A percentile compares a stretch with the other conserved stretches of the same genome.
Evolutionary conservation across 2,113 vertebrate genomes (phyloP).

Genomic region (Eublepharis macularius): DNA sequence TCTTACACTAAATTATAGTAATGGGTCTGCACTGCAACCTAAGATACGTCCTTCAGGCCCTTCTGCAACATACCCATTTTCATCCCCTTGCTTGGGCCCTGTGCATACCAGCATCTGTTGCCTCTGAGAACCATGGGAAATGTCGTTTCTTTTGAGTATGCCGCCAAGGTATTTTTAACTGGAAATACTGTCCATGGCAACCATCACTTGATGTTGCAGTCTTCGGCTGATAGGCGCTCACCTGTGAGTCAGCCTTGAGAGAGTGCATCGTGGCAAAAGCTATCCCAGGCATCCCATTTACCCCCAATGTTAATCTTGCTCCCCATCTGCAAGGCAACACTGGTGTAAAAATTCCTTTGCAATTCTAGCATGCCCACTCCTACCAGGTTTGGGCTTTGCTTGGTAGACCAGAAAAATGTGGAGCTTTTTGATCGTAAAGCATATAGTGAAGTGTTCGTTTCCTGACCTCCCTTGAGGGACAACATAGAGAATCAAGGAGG

Average conservation of each 20-base stretch:
- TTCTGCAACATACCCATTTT: too few species aligned
- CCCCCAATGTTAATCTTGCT: not conserved
- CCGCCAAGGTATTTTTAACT: too few species aligned
- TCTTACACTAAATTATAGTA: too few species aligned
- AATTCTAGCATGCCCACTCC: not conserved
- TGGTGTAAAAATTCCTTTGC: not conserved
- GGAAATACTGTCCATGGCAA: too few species aligned
- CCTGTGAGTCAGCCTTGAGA: not conserved
- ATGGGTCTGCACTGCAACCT: too few species aligned
- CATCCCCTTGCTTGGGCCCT: too few species aligned
- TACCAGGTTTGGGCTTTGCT: not conserved
- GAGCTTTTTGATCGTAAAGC: not conserved
- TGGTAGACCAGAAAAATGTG: not conserved
- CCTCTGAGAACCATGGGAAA: too few species aligned
- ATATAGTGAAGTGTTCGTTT: not conserved
- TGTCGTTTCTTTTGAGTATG: too few species aligned
- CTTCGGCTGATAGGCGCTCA: too few species aligned
- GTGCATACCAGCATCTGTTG: too few species aligned
- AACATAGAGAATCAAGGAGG: not conserved
- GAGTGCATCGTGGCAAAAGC: not conserved
- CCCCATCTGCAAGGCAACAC: not conserved
- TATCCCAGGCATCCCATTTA: not conserved
- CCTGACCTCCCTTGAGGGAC: not conserved
- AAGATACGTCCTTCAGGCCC: too few species aligned
- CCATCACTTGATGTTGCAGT: too few species aligned